These are phyloP conservation scores for Menura novaehollandiae DNA, from an alignment of 2,113 vertebrate genomes.

Conservation along the genomic window DNA sequence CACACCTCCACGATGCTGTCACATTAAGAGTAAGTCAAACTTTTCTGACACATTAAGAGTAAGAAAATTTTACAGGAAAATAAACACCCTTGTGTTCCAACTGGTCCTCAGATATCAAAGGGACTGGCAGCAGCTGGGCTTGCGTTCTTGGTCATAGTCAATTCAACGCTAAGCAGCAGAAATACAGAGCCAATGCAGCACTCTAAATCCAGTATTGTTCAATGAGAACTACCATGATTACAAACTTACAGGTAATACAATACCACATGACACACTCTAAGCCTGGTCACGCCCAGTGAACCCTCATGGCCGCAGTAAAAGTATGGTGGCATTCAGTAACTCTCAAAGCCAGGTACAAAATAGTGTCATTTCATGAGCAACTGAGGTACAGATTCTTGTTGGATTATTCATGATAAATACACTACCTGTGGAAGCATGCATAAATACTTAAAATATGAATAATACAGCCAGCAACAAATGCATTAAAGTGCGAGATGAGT, in stretches of 20 bases:
- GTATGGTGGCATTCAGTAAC: background rate
- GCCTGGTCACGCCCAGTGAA: accelerated
- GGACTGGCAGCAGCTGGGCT: accelerated
- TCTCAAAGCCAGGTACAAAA: accelerated
- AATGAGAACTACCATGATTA: accelerated
- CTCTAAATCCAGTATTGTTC: background rate
- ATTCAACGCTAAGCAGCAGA: background rate
- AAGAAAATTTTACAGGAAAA: background rate
- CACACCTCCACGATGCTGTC: background rate
- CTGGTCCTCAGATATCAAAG: background rate
- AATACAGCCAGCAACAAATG: background rate
- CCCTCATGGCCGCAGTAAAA: too few relatives aligned
- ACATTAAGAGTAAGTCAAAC: background rate
- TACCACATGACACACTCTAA: background rate
- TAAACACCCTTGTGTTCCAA: background rate
- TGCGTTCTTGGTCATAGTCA: background rate
- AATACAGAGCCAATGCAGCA: background rate
- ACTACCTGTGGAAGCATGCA: background rate
- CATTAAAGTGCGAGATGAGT: background rate
- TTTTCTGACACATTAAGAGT: background rate
- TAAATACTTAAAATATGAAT: background rate
- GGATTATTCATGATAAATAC: background rate
- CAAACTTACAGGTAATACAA: background rate
- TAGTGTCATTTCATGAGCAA: background rate
- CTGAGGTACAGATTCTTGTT: background rate